Percentiles rank a stretch among this genome's conserved stretches.
phyloP scores from a whole-genome alignment of 2,888 invertebrate species.

The Marronus borbonicus region DNA sequence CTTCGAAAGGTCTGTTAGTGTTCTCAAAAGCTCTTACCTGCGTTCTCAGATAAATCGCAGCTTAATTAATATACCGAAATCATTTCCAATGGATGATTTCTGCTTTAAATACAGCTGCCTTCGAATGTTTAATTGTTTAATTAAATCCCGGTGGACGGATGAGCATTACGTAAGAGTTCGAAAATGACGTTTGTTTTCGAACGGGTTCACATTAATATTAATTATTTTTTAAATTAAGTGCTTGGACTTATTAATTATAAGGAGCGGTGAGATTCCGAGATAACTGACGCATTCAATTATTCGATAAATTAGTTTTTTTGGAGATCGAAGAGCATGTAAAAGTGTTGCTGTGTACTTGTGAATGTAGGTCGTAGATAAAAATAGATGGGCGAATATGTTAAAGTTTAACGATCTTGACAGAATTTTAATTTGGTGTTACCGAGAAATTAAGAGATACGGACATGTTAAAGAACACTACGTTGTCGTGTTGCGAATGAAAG shows the following conservation, averaged over 20 bases:
- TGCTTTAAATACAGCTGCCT: constrained; percentile 47
- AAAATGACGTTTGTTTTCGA: constrained; percentile 39
- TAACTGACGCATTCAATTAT: constrained; percentile 43
- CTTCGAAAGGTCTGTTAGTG: constrained; percentile 27
- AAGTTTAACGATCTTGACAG: constrained; percentile 15
- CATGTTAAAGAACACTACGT: background rate
- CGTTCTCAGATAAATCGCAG: background rate
- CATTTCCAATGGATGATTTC: constrained; percentile 35
- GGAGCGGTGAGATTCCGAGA: constrained; percentile 25
- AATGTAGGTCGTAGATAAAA: constrained; percentile 13
- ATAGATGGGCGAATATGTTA: constrained; percentile 11
- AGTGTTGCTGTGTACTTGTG: constrained; percentile 5
- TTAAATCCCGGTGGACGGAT: constrained; percentile 23
- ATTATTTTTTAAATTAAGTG: constrained; percentile 36
- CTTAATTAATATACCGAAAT: background rate
- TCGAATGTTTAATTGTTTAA: constrained; percentile 48
- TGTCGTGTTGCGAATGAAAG: background rate
- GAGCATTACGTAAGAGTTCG: constrained; percentile 3
- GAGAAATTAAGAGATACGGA: background rate
- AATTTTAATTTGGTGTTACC: constrained; percentile 19
- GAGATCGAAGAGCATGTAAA: constrained; percentile 7
- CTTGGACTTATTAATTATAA: constrained; percentile 41
- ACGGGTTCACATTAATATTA: constrained; percentile 34
- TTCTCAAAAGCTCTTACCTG: background rate
- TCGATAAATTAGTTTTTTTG: constrained; percentile 38